Evolutionary conservation across 2,113 vertebrate genomes (phyloP).

Genomic region (Symphodus melops): DNA sequence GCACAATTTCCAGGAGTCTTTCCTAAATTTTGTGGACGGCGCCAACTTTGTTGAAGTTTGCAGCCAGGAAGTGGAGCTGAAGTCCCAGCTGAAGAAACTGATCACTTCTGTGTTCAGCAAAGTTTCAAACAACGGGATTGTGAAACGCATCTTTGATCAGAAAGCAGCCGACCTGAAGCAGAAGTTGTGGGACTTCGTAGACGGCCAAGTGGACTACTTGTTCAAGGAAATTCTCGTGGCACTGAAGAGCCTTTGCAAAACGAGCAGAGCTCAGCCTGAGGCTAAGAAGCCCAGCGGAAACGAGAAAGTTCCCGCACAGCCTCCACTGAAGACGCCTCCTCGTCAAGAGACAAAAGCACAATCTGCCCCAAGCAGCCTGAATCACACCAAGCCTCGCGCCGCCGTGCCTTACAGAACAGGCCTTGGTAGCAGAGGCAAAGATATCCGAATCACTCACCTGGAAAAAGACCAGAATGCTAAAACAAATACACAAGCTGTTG

Average conservation of each 20-base stretch:
- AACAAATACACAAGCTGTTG: background rate
- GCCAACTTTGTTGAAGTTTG: constrained; percentile 88
- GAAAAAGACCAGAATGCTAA: constrained; percentile 44
- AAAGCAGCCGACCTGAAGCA: constrained; percentile 92
- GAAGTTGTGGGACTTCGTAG: constrained; percentile 95
- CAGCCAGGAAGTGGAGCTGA: constrained; percentile 81
- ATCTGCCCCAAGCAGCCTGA: background rate
- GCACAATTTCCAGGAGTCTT: constrained; percentile 90
- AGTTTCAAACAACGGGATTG: constrained; percentile 90
- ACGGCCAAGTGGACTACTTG: constrained; percentile 91
- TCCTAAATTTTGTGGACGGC: constrained; percentile 89
- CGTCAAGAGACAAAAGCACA: constrained; percentile 7
- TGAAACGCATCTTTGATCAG: constrained; percentile 94
- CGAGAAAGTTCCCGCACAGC: constrained; percentile 54
- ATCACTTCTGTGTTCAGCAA: constrained; percentile 89
- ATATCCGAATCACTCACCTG: constrained; percentile 74
- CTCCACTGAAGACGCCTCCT: constrained; percentile 50
- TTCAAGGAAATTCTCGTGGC: constrained; percentile 87
- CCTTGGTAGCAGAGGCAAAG: constrained; percentile 84
- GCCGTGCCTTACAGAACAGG: constrained; percentile 66
- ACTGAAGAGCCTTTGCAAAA: constrained; percentile 82
- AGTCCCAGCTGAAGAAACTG: constrained; percentile 86
- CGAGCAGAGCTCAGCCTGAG: constrained; percentile 21
- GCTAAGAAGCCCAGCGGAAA: constrained; percentile 44
- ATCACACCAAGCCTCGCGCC: background rate